Evolutionary conservation across 2,797 vertebrate genomes (phyloP).

Genomic region (Hipposideros larvatus): DNA sequence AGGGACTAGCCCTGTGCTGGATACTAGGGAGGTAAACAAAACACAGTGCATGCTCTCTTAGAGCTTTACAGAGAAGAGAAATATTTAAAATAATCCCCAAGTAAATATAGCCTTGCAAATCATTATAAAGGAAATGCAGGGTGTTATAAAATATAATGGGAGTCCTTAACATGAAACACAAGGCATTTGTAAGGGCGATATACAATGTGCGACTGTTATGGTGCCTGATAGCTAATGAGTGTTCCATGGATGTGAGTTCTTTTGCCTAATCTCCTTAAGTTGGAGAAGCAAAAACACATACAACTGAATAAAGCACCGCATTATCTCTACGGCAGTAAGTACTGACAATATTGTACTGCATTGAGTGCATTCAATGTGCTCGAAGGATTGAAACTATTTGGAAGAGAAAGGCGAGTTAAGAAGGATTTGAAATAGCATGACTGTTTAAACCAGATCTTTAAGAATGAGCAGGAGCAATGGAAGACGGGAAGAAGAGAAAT

Average conservation of each 20-base stretch:
- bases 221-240: neutral
- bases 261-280: neutral
- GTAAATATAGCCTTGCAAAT: neutral
- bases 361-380: neutral
- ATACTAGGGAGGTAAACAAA: neutral
- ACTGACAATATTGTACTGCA: neutral
- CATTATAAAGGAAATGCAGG: neutral
- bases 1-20: neutral
- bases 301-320: neutral
- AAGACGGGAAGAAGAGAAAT: conserved; percentile 6
- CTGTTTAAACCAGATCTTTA: neutral
- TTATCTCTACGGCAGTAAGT: neutral
- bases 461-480: neutral
- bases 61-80: neutral
- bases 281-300: neutral
- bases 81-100: neutral
- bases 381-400: neutral
- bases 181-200: neutral
- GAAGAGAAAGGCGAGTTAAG: neutral
- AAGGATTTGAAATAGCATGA: neutral
- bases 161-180: neutral
- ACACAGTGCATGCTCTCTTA: neutral
- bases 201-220: neutral
- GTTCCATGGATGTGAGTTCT: neutral
- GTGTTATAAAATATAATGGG: neutral